phyloP scores from a whole-genome alignment of 2,113 vertebrate genomes.

The Numenius arquata region DNA sequence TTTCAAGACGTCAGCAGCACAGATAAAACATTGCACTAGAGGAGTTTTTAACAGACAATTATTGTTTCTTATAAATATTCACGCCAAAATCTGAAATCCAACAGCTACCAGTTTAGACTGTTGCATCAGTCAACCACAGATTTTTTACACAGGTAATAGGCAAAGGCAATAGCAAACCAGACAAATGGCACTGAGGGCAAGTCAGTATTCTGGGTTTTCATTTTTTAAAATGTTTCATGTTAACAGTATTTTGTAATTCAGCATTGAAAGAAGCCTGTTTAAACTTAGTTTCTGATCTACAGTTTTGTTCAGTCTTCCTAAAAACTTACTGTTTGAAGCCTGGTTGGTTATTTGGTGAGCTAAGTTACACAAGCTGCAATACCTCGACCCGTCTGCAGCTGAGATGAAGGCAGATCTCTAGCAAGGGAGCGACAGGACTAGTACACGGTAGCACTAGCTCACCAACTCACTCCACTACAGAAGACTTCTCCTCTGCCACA shows the following conservation, averaged over 20 bases:
- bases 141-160: neutral
- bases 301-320: neutral
- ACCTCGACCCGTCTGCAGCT: rapidly evolving
- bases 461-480: neutral
- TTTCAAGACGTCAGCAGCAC: neutral
- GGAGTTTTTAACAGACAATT: neutral
- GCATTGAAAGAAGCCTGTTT: neutral
- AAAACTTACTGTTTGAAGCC: no score
- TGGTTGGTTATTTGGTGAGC: neutral
- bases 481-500: neutral
- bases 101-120: neutral
- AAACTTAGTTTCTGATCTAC: neutral
- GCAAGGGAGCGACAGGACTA: rapidly evolving
- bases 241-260: neutral
- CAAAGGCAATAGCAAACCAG: neutral
- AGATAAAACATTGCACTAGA: neutral
- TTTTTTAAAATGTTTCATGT: neutral
- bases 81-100: neutral
- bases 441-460: rapidly evolving
- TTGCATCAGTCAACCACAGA: neutral
- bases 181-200: rapidly evolving
- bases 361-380: rapidly evolving
- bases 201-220: neutral
- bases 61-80: neutral
- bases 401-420: neutral